These are phyloP conservation scores for Plectropomus leopardus DNA, from an alignment of 2,113 vertebrate species.

Conservation along the genomic window DNA sequence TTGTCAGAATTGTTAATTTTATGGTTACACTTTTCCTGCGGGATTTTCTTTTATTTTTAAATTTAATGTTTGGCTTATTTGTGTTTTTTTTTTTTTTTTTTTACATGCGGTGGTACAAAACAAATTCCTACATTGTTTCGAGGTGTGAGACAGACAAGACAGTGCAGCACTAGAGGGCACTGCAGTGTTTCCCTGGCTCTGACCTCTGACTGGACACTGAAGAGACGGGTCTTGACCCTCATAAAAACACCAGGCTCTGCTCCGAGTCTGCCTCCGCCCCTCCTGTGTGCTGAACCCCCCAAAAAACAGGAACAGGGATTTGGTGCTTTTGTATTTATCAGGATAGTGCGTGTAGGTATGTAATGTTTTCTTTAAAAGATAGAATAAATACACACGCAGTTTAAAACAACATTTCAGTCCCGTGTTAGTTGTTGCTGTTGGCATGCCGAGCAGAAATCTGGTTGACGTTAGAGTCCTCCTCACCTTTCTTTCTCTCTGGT, in stretches of 20 bases:
- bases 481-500: slow-evolving; percentile 70
- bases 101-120: background rate
- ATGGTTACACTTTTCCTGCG: background rate
- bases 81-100: slow-evolving; percentile 4
- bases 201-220: slow-evolving; percentile 81
- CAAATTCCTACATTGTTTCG: background rate
- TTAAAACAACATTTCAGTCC: slow-evolving; percentile 86
- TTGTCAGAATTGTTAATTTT: background rate
- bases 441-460: slow-evolving; percentile 81
- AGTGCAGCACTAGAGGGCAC: slow-evolving; percentile 92
- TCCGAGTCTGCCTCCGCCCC: slow-evolving; percentile 53
- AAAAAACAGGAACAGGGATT: slow-evolving; percentile 77
- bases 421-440: slow-evolving; percentile 83
- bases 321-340: slow-evolving; percentile 77
- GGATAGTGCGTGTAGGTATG: slow-evolving; percentile 81
- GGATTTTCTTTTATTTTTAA: too few relatives aligned
- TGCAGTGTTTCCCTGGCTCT: slow-evolving; percentile 87
- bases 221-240: slow-evolving; percentile 67
- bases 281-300: slow-evolving; percentile 38
- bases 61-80: background rate
- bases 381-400: slow-evolving; percentile 83
- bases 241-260: slow-evolving; percentile 54
- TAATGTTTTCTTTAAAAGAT: slow-evolving; percentile 84
- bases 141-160: slow-evolving; percentile 29
- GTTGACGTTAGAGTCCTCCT: slow-evolving; percentile 81